Evolutionary conservation across 2,797 vertebrate species (phyloP).

Genomic region (Pelobates cultripes): DNA sequence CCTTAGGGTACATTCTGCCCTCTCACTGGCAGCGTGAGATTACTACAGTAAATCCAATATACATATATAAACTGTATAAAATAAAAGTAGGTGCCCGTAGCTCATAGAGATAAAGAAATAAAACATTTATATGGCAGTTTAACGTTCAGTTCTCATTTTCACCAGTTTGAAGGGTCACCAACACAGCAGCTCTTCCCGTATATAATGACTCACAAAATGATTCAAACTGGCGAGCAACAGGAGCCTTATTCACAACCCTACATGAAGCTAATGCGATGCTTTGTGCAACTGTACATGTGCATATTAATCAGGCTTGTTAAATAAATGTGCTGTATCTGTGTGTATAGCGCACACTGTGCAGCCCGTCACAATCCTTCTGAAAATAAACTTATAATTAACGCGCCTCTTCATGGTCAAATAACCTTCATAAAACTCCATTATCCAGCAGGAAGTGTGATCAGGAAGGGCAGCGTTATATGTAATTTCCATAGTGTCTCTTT

Average conservation of each 20-base stretch:
- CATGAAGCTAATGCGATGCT: slow-evolving; percentile 51
- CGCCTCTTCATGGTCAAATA: slow-evolving; percentile 41
- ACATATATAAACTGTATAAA: too few relatives aligned
- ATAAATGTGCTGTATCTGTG: slow-evolving; percentile 30
- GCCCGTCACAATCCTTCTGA: slow-evolving; percentile 7
- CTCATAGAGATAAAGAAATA: too few relatives aligned
- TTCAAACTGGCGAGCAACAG: slow-evolving; percentile 30
- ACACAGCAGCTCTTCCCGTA: slow-evolving; percentile 13
- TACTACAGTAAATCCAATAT: too few relatives aligned
- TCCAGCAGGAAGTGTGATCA: slow-evolving; percentile 15
- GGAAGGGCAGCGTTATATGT: background rate
- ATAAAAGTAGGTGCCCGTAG: too few relatives aligned
- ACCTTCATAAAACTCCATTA: slow-evolving; percentile 40
- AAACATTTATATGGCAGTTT: too few relatives aligned
- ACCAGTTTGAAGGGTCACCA: slow-evolving; percentile 25
- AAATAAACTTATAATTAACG: slow-evolving; percentile 48
- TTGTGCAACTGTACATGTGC: slow-evolving; percentile 40
- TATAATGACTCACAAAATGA: slow-evolving; percentile 34
- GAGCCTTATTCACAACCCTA: slow-evolving; percentile 48
- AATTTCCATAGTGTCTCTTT: too few relatives aligned
- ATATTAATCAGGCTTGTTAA: slow-evolving; percentile 56
- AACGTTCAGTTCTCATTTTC: slow-evolving; percentile 12
- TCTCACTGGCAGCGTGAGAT: too few relatives aligned
- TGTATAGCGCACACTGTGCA: slow-evolving; percentile 6
- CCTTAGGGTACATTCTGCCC: too few relatives aligned